Evolutionary conservation across 1,140 invertebrate genomes (phyloP), one percentile per base, ranked within the genome.

Genomic region (Alviniconcha marisindica): DNA sequence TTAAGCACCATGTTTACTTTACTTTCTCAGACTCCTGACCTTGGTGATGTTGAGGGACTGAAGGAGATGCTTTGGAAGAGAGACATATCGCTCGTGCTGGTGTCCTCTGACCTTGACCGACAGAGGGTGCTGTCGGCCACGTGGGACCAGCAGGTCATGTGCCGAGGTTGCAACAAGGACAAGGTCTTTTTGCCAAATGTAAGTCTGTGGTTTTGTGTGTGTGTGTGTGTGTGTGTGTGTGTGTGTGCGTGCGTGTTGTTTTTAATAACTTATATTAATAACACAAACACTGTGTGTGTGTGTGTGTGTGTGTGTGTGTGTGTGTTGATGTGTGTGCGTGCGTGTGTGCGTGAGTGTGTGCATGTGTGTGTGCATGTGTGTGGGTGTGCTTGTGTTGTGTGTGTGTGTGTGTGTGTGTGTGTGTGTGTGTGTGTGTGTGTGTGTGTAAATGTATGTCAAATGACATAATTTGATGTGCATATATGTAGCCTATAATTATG

Each of bases 91-190:
- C 21, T 80, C 24, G 40, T 80, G 5, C 56, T 66, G 18, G 78
- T 63, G 36, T 63, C 78, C 1, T 36, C 54, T 18, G 38, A 80
- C 38, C 60, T 80, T 21, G 56, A 44, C 56, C 1, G 2, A 31
- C 51, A 56, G 36, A 56, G 56, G 0, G 78, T 80, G 36, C 12
- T 63, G 56, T 33, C 56, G 0, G 78, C 40, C 36, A 66, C 51
- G 33, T 80, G 78, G 78, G 78, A 80, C n/a, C 18, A 56, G 15
- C 15, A 80, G 56, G 40, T 60, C 36, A 10, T 28, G 7, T 44
- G 78, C n/a, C 31, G 60, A 14, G 40, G 28, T 38, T 66, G 78
- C 60, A 38, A 15, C 7, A 63, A 40, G 31, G 38, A 66, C 24
- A 15, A 44, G 18, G 24, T 63, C 38, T 24, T n/a, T 28, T 40